Percentiles rank a stretch among this genome's conserved stretches.
Evolutionary conservation across 2,888 invertebrate genomes (phyloP).

Genomic region (Drymonia ruficornis): DNA sequence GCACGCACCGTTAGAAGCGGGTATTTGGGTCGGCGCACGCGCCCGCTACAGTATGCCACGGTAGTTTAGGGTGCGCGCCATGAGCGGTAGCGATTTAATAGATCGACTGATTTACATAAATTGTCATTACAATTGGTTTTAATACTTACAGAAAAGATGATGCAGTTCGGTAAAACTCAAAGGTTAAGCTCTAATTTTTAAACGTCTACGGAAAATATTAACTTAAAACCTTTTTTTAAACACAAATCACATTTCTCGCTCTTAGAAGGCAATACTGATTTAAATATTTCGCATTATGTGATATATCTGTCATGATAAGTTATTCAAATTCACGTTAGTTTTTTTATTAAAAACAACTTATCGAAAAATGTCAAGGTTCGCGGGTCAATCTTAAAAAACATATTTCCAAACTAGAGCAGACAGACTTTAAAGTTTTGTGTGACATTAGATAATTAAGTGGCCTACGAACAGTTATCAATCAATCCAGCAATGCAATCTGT

Average conservation of each 20-base stretch:
- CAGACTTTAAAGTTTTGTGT: background rate
- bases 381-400: background rate
- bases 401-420: constrained; percentile 1
- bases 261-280: background rate
- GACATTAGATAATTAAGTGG: background rate
- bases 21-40: constrained; percentile 76
- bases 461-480: background rate
- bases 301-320: background rate
- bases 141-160: no score
- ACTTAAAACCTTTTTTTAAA: no score
- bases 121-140: background rate
- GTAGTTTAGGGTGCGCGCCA: constrained; percentile 18
- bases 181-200: no score
- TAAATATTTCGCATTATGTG: no score
- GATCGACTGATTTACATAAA: no score
- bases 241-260: no score
- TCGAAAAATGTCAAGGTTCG: background rate
- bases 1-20: constrained; percentile 69
- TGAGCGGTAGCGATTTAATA: constrained; percentile 28
- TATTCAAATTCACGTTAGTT: background rate
- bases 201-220: no score
- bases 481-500: background rate
- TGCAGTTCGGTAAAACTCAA: no score
- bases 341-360: background rate
- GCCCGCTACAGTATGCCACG: constrained; percentile 69